Percentiles rank a stretch among this genome's conserved stretches.
These are phyloP conservation scores for Drosophila persimilis DNA, from an alignment of 1,140 invertebrate genomes.

Conservation along the genomic window DNA sequence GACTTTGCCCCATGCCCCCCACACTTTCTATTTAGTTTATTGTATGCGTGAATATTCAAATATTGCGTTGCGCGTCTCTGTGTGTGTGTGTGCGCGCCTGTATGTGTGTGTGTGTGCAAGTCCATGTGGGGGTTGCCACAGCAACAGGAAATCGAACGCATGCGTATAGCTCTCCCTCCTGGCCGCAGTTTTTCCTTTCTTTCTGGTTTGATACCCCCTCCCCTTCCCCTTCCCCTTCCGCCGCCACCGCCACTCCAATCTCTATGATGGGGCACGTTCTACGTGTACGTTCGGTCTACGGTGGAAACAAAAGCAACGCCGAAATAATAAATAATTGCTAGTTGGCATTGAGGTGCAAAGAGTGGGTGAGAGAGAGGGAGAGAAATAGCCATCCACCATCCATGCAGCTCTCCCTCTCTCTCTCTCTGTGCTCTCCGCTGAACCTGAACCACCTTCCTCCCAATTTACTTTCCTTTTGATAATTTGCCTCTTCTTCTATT, in stretches of 20 bases:
- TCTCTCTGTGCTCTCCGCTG: too few species aligned
- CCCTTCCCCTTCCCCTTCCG: slow-evolving; percentile 14
- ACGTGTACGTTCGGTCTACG: slow-evolving; percentile 26
- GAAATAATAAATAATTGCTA: slow-evolving; percentile 80
- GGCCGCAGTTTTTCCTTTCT: slow-evolving; percentile 45
- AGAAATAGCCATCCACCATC: slow-evolving; percentile 11
- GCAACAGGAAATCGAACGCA: slow-evolving; percentile 79
- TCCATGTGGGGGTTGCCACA: slow-evolving; percentile 73
- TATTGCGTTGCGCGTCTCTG: slow-evolving; percentile 42
- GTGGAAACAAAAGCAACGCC: slow-evolving; percentile 76
- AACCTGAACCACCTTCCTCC: neutral
- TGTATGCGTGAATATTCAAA: slow-evolving; percentile 79
- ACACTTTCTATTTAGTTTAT: slow-evolving; percentile 60
- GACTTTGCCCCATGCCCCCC: neutral
- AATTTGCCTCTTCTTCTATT: slow-evolving; percentile 38
- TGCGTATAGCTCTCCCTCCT: slow-evolving; percentile 57
- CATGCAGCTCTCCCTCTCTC: neutral
- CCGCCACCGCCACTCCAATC: slow-evolving; percentile 1
- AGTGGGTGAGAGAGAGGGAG: slow-evolving; percentile 2
- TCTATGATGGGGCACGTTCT: slow-evolving; percentile 42
- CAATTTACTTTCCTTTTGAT: slow-evolving; percentile 36
- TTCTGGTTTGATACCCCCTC: slow-evolving; percentile 38
- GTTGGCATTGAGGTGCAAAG: slow-evolving; percentile 72
- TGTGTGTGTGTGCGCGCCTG: slow-evolving; percentile 28
- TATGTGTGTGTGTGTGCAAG: slow-evolving; percentile 31